phyloP scores from a whole-genome alignment of 2,888 invertebrate species.

The Philhelius pedissequus region DNA sequence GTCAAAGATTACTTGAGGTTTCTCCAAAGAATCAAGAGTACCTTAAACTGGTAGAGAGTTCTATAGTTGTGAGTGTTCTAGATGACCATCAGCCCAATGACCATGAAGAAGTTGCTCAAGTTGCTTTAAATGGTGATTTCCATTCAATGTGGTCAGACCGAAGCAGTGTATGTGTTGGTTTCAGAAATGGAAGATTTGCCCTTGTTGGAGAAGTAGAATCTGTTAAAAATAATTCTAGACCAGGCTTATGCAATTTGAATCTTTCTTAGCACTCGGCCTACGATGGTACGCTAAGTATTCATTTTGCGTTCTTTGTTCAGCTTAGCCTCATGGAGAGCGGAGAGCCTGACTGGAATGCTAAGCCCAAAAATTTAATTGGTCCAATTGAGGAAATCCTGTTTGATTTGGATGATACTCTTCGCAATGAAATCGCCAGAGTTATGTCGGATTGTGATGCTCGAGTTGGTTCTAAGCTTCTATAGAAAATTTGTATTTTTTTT shows the following conservation, averaged over 20 bases:
- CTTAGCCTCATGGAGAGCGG: slow-evolving; percentile 75
- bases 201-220: slow-evolving; percentile 81
- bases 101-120: slow-evolving; percentile 76
- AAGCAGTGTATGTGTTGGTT: slow-evolving; percentile 79
- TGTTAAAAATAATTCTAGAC: neutral
- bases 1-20: slow-evolving; percentile 76
- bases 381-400: slow-evolving; percentile 79
- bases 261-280: slow-evolving; percentile 76
- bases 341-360: slow-evolving; percentile 76
- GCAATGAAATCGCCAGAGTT: slow-evolving; percentile 78
- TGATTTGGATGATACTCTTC: slow-evolving; percentile 78
- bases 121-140: slow-evolving; percentile 79
- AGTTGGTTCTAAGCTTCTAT: slow-evolving; percentile 71
- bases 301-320: slow-evolving; percentile 75
- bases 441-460: slow-evolving; percentile 74
- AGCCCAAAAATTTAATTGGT: slow-evolving; percentile 68
- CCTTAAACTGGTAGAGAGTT: slow-evolving; percentile 78
- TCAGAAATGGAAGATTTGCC: slow-evolving; percentile 80
- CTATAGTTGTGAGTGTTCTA: slow-evolving; percentile 75
- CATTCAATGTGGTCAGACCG: slow-evolving; percentile 83
- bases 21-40: slow-evolving; percentile 76
- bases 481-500: too few relatives aligned
- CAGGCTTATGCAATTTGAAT: neutral
- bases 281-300: slow-evolving; percentile 77
- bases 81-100: slow-evolving; percentile 77